phyloP scores from a whole-genome alignment of 2,113 vertebrate species.

The pig (Sus scrofa) region T2T-Sscrofa CM000825.6:84709001-84709500 shows the following conservation, averaged over 20 bases:
- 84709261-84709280: neutral
- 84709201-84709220: neutral
- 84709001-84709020: too few species aligned
- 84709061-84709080: too few species aligned
- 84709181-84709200: neutral
- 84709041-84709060: neutral
- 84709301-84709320: too few species aligned
- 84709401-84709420: too few species aligned
- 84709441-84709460: too few species aligned
- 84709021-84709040: neutral
- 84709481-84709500: too few species aligned
- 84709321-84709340: too few species aligned
- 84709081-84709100: neutral
- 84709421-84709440: too few species aligned
- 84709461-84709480: too few species aligned
- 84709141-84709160: neutral
- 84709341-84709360: too few species aligned
- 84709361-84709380: too few species aligned
- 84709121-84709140: neutral
- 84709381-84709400: too few species aligned
- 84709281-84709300: slow-evolving; percentile 23
- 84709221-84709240: neutral
- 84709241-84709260: neutral
- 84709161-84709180: neutral
- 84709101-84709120: neutral